Percentiles rank a stretch among this genome's conserved stretches.
These are phyloP conservation scores for Neuroscelio doddi DNA, from an alignment of 2,888 invertebrate genomes.

Conservation along the genomic window DNA sequence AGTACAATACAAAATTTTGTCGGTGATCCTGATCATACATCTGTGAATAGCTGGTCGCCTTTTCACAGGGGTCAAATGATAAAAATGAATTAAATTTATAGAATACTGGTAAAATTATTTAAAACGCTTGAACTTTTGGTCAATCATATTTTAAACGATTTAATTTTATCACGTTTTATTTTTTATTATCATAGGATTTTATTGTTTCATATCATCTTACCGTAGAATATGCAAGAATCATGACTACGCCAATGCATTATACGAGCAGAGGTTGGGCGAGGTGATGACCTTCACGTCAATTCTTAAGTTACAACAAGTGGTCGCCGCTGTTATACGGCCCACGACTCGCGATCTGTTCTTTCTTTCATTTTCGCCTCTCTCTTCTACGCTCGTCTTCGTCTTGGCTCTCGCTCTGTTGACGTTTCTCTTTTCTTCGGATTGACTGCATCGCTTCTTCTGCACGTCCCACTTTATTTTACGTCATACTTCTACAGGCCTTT, in stretches of 20 bases:
- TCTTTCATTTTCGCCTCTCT: slow-evolving; percentile 25
- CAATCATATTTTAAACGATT: too few species aligned
- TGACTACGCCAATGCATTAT: slow-evolving; percentile 15
- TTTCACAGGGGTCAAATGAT: too few species aligned
- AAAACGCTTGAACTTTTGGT: too few species aligned
- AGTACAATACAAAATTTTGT: too few species aligned
- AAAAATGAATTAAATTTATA: too few species aligned
- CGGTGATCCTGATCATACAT: too few species aligned
- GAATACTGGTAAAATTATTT: too few species aligned
- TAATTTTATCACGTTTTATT: too few species aligned
- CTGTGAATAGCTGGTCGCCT: too few species aligned
- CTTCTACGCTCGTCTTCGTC: slow-evolving; percentile 25
- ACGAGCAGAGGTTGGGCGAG: slow-evolving; percentile 29
- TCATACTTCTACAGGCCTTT: slow-evolving; percentile 38
- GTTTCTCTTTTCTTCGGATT: slow-evolving; percentile 31
- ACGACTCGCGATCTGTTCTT: slow-evolving; percentile 22
- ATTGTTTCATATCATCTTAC: background rate
- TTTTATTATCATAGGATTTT: too few species aligned
- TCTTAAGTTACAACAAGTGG: slow-evolving; percentile 62
- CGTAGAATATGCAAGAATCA: slow-evolving; percentile 23
- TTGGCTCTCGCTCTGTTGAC: slow-evolving; percentile 41
- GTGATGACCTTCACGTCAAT: slow-evolving; percentile 58
- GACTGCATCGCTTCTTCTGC: slow-evolving; percentile 28
- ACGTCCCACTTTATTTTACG: slow-evolving; percentile 40
- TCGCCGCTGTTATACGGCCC: slow-evolving; percentile 48